Evolutionary conservation across 1,140 invertebrate genomes (phyloP).

Genomic region (Geopemphigus sp.): DNA sequence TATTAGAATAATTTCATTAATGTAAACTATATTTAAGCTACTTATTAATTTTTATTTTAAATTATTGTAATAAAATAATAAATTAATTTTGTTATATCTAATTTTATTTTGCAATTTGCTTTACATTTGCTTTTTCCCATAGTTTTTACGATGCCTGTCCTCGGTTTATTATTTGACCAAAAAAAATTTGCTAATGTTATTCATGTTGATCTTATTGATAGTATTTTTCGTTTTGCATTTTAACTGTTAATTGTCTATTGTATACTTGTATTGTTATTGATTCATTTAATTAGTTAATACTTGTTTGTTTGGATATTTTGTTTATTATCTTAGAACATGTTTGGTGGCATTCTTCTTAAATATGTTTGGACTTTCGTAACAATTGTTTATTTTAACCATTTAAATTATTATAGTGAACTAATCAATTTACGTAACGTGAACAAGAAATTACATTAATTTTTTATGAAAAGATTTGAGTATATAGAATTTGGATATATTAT

Average conservation of each 20-base stretch:
- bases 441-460: not conserved
- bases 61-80: conserved; percentile 20
- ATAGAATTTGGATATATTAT: no score
- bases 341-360: not conserved
- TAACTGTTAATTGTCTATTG: not conserved
- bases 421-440: not conserved
- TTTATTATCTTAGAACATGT: not conserved
- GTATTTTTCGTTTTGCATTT: conserved; percentile 6
- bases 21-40: not conserved
- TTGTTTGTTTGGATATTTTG: not conserved
- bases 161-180: not conserved
- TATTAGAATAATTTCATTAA: conserved; percentile 12
- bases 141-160: not conserved
- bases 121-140: not conserved
- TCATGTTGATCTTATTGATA: not conserved
- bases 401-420: not conserved
- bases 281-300: conserved; percentile 2
- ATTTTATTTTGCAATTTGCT: conserved; percentile 9
- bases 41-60: not conserved
- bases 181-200: not conserved
- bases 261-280: conserved; percentile 7
- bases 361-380: not conserved
- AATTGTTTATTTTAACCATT: not conserved
- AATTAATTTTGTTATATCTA: not conserved
- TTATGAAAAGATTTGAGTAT: not conserved